Conservation (phyloP, 2,797 vertebrate genomes). For the Macroramphosus scolopax region DNA sequence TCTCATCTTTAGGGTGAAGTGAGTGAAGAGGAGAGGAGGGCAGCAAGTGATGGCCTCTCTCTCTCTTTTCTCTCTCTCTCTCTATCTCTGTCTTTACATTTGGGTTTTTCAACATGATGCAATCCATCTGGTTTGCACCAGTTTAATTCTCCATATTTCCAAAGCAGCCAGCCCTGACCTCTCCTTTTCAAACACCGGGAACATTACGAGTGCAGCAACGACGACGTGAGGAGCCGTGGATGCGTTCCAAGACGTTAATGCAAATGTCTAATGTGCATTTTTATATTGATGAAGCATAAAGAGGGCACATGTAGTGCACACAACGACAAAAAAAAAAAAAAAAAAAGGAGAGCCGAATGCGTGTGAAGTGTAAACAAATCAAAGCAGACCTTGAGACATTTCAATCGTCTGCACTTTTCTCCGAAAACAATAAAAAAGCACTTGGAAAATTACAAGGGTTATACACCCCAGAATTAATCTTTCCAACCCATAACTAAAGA, state of each 20-base stretch:
- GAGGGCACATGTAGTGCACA: conserved; percentile 12
- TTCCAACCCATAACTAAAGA: conserved; percentile 72
- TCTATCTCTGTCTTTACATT: too few species aligned
- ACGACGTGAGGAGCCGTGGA: conserved; percentile 33
- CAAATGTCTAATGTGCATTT: conserved; percentile 48
- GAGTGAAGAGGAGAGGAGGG: conserved; percentile 5
- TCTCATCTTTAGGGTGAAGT: conserved; percentile 2
- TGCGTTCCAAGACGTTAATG: conserved; percentile 43
- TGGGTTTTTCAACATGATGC: background rate
- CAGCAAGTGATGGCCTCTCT: conserved; percentile 29
- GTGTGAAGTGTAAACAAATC: conserved; percentile 61
- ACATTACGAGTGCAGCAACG: conserved; percentile 15
- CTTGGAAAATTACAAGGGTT: conserved; percentile 73
- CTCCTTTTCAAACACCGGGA: conserved; percentile 17
- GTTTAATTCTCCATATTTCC: background rate
- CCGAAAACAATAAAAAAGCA: conserved; percentile 71
- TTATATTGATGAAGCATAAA: conserved; percentile 29
- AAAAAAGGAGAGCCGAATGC: conserved; percentile 29
- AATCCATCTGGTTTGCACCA: conserved; percentile 4
- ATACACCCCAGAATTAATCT: conserved; percentile 75
- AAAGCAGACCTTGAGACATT: conserved; percentile 61
- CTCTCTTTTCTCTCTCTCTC: background rate
- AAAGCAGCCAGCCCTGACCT: conserved; percentile 39
- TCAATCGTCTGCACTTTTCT: conserved; percentile 56
- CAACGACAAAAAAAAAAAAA: too few species aligned